Conservation (phyloP, 2,888 invertebrate species). For the Pandemis cinnamomeana region DNA sequence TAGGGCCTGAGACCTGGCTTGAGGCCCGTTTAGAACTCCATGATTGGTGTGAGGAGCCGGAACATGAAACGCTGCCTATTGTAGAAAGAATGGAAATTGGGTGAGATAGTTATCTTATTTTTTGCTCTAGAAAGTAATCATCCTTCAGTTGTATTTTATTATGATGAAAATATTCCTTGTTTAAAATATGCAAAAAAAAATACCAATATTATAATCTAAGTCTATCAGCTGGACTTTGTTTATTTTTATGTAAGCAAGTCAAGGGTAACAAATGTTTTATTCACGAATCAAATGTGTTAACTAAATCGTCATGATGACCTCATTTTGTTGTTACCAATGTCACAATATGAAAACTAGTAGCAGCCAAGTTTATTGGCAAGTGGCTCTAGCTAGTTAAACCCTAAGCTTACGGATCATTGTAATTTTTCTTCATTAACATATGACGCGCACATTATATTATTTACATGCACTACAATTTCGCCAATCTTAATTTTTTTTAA, state of each 20-base stretch:
- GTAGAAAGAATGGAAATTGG: slow-evolving; percentile 90
- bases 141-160: not conserved
- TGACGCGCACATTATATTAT: too few relatives aligned
- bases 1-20: slow-evolving; percentile 87
- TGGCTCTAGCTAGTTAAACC: not conserved
- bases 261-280: slow-evolving; percentile 26
- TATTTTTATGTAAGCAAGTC: slow-evolving; percentile 26
- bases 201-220: not conserved
- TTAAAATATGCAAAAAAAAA: not conserved
- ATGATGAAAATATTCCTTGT: too few relatives aligned
- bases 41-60: slow-evolving; percentile 87
- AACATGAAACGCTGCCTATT: slow-evolving; percentile 87
- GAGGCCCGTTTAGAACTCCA: slow-evolving; percentile 89
- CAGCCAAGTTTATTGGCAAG: not conserved
- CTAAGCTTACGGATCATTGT: not conserved
- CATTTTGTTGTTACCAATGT: slow-evolving; percentile 4
- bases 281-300: slow-evolving; percentile 27
- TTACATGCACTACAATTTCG: too few relatives aligned
- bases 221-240: slow-evolving; percentile 15
- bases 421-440: too few relatives aligned
- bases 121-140: not conserved
- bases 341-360: not conserved
- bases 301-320: slow-evolving; percentile 22
- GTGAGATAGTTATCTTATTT: slow-evolving; percentile 71
- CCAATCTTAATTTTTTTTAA: too few relatives aligned